Conservation (phyloP, 2,888 invertebrate species). For the Macropis europaea region DNA sequence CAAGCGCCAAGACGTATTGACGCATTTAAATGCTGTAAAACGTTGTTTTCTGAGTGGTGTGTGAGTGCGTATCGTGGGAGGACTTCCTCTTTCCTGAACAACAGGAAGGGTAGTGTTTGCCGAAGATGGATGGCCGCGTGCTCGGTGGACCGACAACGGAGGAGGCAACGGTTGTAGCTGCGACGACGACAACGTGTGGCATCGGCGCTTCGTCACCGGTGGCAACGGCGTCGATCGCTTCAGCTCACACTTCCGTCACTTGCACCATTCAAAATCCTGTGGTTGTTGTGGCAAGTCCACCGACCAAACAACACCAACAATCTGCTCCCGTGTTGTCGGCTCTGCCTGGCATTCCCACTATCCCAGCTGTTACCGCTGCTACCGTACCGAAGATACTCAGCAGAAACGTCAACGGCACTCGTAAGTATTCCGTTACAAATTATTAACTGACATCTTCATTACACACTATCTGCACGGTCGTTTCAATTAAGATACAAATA, state of each 20-base stretch:
- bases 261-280: constrained; percentile 63
- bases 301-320: constrained; percentile 59
- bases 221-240: constrained; percentile 64
- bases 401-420: constrained; percentile 78
- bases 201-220: constrained; percentile 61
- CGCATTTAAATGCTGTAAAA: constrained; percentile 39
- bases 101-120: constrained; percentile 25
- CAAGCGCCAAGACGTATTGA: constrained; percentile 36
- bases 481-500: no score
- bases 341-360: constrained; percentile 48
- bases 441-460: no score
- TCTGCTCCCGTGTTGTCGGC: constrained; percentile 38
- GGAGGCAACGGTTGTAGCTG: constrained; percentile 55
- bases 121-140: constrained; percentile 68
- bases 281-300: constrained; percentile 66
- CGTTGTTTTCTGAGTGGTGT: constrained; percentile 37
- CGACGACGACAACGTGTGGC: constrained; percentile 48
- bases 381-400: constrained; percentile 74
- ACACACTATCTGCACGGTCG: no score
- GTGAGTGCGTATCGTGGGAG: constrained; percentile 33
- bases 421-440: constrained; percentile 68
- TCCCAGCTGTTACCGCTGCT: constrained; percentile 32
- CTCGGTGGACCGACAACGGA: constrained; percentile 55
- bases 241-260: constrained; percentile 43
- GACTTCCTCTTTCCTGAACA: constrained; percentile 15